phyloP scores from a whole-genome alignment of 2,113 vertebrate species.

The Ahaetulla prasina region DNA sequence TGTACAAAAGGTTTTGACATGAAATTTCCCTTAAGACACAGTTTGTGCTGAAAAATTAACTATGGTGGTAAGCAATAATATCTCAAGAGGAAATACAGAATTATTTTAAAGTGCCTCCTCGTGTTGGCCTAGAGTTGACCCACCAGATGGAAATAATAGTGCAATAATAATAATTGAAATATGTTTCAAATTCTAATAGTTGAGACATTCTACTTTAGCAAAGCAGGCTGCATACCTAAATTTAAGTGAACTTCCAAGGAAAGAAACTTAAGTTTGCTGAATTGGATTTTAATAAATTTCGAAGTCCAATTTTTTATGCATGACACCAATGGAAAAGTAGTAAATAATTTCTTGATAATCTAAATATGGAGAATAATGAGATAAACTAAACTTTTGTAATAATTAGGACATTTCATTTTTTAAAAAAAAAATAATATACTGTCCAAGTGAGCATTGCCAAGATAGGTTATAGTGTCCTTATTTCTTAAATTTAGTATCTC shows the following conservation, averaged over 20 bases:
- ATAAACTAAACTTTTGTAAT: neutral
- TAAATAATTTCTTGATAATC: neutral
- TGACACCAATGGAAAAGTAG: neutral
- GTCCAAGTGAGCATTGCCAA: neutral
- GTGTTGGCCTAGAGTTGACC: neutral
- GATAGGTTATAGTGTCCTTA: neutral
- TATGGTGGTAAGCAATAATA: neutral
- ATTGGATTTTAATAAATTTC: neutral
- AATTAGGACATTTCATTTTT: neutral
- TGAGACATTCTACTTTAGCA: neutral
- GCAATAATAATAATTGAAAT: neutral
- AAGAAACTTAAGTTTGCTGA: neutral
- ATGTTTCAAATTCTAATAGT: neutral
- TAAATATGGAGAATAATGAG: neutral
- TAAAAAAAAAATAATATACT: neutral
- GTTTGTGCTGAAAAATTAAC: constrained; percentile 3
- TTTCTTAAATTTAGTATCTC: neutral
- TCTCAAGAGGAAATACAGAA: neutral
- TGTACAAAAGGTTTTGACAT: neutral
- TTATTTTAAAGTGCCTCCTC: neutral
- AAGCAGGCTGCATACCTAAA: neutral
- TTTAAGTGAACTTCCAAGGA: neutral
- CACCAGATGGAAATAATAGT: neutral
- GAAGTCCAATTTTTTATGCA: neutral
- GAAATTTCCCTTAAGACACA: neutral